Conservation (phyloP, 1,140 invertebrate genomes). For the Oedothorax gibbosus region DNA sequence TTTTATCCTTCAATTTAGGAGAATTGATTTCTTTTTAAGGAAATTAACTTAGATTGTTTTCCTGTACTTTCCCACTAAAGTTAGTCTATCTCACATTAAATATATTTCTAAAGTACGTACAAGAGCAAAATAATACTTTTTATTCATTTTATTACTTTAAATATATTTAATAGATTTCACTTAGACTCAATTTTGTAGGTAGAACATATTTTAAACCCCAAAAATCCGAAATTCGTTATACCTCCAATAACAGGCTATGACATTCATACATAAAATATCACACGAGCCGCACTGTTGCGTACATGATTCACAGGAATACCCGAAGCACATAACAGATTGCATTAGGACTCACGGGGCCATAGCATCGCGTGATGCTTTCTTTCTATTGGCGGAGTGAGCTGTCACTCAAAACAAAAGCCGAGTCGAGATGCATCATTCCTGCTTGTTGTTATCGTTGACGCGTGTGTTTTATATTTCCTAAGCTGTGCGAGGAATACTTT, state of each 20-base stretch:
- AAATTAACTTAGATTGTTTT: no score
- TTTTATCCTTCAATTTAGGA: no score
- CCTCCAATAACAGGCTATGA: neutral
- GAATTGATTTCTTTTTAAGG: no score
- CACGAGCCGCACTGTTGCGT: neutral
- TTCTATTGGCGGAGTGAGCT: conserved; percentile 11
- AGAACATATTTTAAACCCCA: neutral
- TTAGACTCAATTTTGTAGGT: no score
- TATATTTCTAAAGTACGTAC: no score
- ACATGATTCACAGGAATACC: neutral
- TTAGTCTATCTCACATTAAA: no score
- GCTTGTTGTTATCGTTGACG: neutral
- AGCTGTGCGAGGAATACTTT: conserved; percentile 30
- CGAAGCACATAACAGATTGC: conserved; percentile 22
- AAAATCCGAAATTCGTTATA: neutral
- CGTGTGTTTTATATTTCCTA: neutral
- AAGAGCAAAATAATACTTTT: no score
- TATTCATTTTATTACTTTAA: no score
- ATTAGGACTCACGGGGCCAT: neutral
- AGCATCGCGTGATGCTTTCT: conserved; percentile 14
- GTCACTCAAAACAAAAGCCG: conserved; percentile 46
- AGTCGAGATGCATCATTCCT: conserved; percentile 5
- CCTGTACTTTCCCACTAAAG: no score
- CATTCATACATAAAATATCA: conserved; percentile 30
- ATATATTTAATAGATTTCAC: no score